Conservation (phyloP, 2,888 invertebrate genomes). For the Dasypolia templi region DNA sequence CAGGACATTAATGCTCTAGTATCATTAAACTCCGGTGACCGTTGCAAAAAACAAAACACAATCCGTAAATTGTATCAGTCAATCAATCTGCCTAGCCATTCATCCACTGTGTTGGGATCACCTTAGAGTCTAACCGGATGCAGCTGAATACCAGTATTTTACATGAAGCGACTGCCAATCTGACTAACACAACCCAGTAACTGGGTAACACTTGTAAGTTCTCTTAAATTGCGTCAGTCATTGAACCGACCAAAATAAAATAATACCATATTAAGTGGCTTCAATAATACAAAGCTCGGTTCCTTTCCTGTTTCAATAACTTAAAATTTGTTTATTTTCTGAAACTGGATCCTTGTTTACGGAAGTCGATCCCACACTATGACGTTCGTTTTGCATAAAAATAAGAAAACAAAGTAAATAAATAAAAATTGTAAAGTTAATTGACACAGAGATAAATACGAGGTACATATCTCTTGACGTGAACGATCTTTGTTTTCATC, state of each 20-base stretch:
- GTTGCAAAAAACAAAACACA: not conserved
- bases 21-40: not conserved
- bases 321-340: conserved; percentile 15
- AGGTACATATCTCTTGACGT: not conserved
- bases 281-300: not conserved
- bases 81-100: not conserved
- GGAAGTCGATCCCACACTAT: conserved; percentile 42
- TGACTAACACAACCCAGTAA: no score
- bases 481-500: not conserved
- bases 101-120: no score
- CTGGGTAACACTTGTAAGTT: no score
- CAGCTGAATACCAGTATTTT: no score
- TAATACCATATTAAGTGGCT: conserved; percentile 4
- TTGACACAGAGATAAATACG: not conserved
- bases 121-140: no score
- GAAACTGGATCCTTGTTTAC: conserved; percentile 60
- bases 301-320: conserved; percentile 31
- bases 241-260: conserved; percentile 36
- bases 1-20: not conserved
- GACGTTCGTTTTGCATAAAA: conserved; percentile 34
- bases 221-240: not conserved
- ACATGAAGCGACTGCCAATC: no score
- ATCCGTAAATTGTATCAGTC: not conserved
- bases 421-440: conserved; percentile 27
- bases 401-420: conserved; percentile 30